phyloP scores from a whole-genome alignment of 2,888 invertebrate genomes.

The Volucella zonaria region DNA sequence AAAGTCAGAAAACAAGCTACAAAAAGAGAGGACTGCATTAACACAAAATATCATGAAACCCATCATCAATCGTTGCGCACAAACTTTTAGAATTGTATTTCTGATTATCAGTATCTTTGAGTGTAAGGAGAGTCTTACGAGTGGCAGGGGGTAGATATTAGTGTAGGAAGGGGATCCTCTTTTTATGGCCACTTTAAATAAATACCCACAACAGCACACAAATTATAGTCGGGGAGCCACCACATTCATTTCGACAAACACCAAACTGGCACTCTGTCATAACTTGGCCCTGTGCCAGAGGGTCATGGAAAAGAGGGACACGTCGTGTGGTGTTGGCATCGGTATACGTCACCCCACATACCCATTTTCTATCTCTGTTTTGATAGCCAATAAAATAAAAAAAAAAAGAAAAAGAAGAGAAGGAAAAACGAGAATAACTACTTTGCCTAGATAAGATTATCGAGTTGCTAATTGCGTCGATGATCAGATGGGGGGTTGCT shows the following conservation, averaged over 20 bases:
- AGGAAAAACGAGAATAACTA: slow-evolving; percentile 7
- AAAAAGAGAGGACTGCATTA: slow-evolving; percentile 14
- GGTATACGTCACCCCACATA: neutral
- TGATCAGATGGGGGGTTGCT: slow-evolving; percentile 2
- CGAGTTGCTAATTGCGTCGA: slow-evolving; percentile 55
- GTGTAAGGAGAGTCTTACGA: neutral
- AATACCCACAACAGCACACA: slow-evolving; percentile 6
- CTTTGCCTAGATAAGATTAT: slow-evolving; percentile 66
- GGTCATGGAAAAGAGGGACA: slow-evolving; percentile 19
- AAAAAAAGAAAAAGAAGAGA: slow-evolving; percentile 2
- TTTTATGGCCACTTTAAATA: slow-evolving; percentile 37
- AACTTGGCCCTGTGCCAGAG: slow-evolving; percentile 65
- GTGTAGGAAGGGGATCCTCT: neutral
- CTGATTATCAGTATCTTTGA: slow-evolving; percentile 29
- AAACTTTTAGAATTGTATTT: neutral
- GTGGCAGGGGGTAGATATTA: too few species aligned
- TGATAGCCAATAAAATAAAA: slow-evolving; percentile 51
- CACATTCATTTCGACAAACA: slow-evolving; percentile 51
- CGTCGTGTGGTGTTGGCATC: neutral
- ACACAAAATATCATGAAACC: slow-evolving; percentile 20
- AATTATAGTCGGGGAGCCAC: slow-evolving; percentile 22
- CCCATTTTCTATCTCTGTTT: slow-evolving; percentile 3
- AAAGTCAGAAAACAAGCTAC: neutral
- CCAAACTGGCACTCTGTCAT: slow-evolving; percentile 58
- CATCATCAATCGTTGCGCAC: slow-evolving; percentile 26